Evolutionary conservation across 1,140 invertebrate species (phyloP), one percentile per base, ranked within the genome.

Genomic region (Drosophila gunungcola): DNA sequence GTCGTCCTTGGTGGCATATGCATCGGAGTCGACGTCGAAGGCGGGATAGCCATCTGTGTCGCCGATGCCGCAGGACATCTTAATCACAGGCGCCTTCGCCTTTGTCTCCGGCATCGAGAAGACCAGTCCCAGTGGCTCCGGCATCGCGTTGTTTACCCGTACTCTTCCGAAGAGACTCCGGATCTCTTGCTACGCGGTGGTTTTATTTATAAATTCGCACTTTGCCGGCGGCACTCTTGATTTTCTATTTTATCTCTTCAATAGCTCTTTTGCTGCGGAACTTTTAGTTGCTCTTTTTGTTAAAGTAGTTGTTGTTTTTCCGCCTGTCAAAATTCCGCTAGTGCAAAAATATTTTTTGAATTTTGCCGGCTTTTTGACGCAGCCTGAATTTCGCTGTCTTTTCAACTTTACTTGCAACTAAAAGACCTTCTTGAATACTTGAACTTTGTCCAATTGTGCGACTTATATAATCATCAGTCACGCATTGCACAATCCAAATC

Each of bases 11-110:
- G 73, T 62, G 42, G 73, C 88, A 39, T 90, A 92, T 25, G 55
- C 64, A 55, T 92, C 91, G 27, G 88, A 91, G 13, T 92, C 91
- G 7, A 81, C 74, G 68, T 92, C 91, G 74, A 92, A 92, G 39
- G 90, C 91, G 27, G 91, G 91, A 69, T 73, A 92, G 43, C 83
- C 86, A 48, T 92, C 91, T n/a, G 91, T 91, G 62, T 92, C 91
- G 54, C 91, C 91, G 39, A 92, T 92, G 61, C 91, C 91, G 72
- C 91, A 90, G 69, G 91, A 92, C 27, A 90, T 55, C 74, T 92
- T 91, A 45, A 91, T 91, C 43, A 91, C 73, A 39, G 91, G 73
- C 55, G 84, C 72, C 54, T 91, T 83, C 56, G 91, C 85, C 61
- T 83, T 80, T 48, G 85, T 72, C 77, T 89, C 84, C 53, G 84